These are phyloP conservation scores for Axinella damicornis DNA, from an alignment of 37 sponge, comb jelly and placozoan species.

Conservation along the genomic window DNA sequence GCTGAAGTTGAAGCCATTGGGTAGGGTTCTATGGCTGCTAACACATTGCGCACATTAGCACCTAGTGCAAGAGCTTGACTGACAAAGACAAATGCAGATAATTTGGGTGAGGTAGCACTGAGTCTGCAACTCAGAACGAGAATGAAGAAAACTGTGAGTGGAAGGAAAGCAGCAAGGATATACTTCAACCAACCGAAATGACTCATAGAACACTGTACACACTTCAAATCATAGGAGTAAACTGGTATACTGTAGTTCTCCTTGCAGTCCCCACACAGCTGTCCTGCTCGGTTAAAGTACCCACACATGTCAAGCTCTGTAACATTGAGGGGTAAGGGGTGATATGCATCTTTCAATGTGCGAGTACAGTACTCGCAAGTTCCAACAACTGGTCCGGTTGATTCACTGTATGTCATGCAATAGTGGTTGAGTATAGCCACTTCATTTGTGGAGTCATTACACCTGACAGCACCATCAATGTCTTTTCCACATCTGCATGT, in stretches of 20 bases:
- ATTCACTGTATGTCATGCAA: not conserved
- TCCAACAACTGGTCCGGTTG: conserved; percentile 7
- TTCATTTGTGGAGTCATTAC: too few species aligned
- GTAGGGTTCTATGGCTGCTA: too few species aligned
- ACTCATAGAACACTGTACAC: conserved; percentile 1
- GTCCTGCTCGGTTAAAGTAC: conserved; percentile 12
- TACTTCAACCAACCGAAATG: conserved; percentile 5
- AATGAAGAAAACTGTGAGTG: conserved; percentile 60
- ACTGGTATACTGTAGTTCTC: not conserved
- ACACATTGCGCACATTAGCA: too few species aligned
- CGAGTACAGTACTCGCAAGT: not conserved
- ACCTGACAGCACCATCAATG: too few species aligned
- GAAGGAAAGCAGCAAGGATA: conserved; percentile 34
- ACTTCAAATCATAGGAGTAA: conserved; percentile 20
- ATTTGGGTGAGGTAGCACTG: conserved; percentile 49
- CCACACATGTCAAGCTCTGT: conserved; percentile 11
- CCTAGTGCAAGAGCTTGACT: conserved; percentile 37
- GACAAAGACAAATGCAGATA: conserved; percentile 60
- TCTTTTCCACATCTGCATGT: too few species aligned
- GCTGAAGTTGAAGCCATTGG: not conserved
- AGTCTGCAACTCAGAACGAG: conserved; percentile 59
- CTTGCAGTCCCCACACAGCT: conserved; percentile 35
- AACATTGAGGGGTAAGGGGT: not conserved
- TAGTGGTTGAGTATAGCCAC: not conserved
- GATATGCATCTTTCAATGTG: not conserved